Conservation (phyloP, 1,140 invertebrate genomes). For the Frieseomelitta varia region DNA sequence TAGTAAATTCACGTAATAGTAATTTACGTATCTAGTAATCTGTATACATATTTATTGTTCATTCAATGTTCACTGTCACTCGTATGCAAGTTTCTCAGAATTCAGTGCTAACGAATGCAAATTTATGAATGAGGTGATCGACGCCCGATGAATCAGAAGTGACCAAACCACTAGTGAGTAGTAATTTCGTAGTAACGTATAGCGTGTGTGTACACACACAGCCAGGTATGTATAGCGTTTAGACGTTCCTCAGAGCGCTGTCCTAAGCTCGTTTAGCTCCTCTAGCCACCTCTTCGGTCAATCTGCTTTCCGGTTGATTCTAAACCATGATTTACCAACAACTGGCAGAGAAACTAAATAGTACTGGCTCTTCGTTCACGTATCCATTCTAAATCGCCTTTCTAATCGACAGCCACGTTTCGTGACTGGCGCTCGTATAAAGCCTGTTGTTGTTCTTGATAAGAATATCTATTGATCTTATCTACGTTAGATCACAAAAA, state of each 20-base stretch:
- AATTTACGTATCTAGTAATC: no score
- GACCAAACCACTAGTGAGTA: background rate
- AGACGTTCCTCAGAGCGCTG: slow-evolving; percentile 70
- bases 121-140: slow-evolving; percentile 4
- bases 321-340: slow-evolving; percentile 81
- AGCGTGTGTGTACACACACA: background rate
- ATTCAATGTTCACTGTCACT: no score
- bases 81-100: background rate
- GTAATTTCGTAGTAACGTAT: background rate
- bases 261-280: slow-evolving; percentile 80
- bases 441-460: background rate
- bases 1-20: background rate
- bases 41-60: background rate
- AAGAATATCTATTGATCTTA: background rate
- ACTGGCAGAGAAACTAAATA: slow-evolving; percentile 66
- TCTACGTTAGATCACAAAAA: background rate
- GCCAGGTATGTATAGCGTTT: slow-evolving; percentile 74
- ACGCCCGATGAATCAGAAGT: background rate
- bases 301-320: slow-evolving; percentile 75
- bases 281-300: slow-evolving; percentile 71
- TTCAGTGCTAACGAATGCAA: background rate
- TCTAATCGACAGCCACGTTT: slow-evolving; percentile 56
- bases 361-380: slow-evolving; percentile 51
- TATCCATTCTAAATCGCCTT: slow-evolving; percentile 67
- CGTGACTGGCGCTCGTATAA: background rate